Evolutionary conservation across 1,140 invertebrate species (phyloP).

Genomic region (Orussus abietinus): DNA sequence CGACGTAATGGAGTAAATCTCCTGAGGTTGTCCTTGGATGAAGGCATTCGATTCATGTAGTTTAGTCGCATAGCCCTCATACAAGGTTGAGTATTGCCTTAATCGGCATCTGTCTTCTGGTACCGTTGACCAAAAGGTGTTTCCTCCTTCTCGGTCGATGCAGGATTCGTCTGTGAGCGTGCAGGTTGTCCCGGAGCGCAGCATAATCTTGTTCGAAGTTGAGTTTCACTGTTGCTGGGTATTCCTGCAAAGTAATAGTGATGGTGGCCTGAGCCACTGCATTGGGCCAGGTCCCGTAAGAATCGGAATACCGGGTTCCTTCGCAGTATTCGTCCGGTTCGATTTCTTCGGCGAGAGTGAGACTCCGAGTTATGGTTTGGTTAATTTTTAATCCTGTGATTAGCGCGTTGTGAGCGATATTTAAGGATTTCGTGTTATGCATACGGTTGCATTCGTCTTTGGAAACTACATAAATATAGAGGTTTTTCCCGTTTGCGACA

Average conservation of each 20-base stretch:
- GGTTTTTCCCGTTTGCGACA: background rate
- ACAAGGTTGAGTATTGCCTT: slow-evolving; percentile 10
- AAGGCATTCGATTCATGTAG: background rate
- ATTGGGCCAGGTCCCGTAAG: too few relatives aligned
- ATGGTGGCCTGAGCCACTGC: too few relatives aligned
- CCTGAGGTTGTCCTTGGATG: background rate
- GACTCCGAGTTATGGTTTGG: too few relatives aligned
- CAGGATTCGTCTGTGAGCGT: slow-evolving; percentile 1
- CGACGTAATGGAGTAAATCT: background rate
- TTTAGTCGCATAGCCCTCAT: slow-evolving; percentile 6
- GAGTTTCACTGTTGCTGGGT: slow-evolving; percentile 7
- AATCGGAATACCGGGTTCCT: too few relatives aligned
- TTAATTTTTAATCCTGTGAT: too few relatives aligned
- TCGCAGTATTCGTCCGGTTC: too few relatives aligned
- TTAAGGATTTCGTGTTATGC: too few relatives aligned
- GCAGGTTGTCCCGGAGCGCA: slow-evolving; percentile 11
- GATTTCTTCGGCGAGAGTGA: too few relatives aligned
- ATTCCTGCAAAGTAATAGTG: slow-evolving; percentile 3
- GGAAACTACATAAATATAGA: slow-evolving; percentile 9
- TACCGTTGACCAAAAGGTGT: slow-evolving; percentile 17
- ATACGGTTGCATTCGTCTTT: too few relatives aligned
- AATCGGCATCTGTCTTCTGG: slow-evolving; percentile 11
- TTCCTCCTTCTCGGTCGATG: slow-evolving; percentile 11
- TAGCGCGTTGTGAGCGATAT: too few relatives aligned
- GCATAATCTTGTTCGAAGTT: slow-evolving; percentile 11